phyloP scores from a whole-genome alignment of 2,113 vertebrate species.

The Austrofundulus limnaeus region DNA sequence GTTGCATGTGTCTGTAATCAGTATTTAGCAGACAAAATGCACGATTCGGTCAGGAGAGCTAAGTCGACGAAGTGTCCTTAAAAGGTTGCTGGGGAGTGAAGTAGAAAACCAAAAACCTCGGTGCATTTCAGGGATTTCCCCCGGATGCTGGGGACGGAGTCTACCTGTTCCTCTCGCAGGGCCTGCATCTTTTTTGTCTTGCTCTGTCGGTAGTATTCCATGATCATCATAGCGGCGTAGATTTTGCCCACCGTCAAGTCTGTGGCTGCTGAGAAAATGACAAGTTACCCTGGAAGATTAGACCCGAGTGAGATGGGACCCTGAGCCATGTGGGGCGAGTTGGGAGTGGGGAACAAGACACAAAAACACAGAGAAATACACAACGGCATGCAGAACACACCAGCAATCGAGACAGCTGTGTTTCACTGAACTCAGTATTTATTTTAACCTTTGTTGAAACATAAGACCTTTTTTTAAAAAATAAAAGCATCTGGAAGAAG shows the following conservation, averaged over 20 bases:
- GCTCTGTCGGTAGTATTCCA: constrained; percentile 96
- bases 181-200: constrained; percentile 91
- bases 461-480: too few relatives aligned
- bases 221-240: constrained; percentile 98
- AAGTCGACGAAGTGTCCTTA: background rate
- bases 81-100: background rate
- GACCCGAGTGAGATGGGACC: constrained; percentile 77
- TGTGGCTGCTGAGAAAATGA: constrained; percentile 86
- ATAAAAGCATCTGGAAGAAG: too few relatives aligned
- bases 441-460: too few relatives aligned
- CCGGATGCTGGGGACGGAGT: constrained; percentile 12
- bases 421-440: background rate
- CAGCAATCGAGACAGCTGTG: constrained; percentile 5
- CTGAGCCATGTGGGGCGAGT: constrained; percentile 68
- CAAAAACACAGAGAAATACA: constrained; percentile 44
- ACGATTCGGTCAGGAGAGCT: constrained; percentile 3
- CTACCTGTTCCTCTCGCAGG: constrained; percentile 91
- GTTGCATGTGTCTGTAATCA: constrained; percentile 28
- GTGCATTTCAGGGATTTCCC: constrained; percentile 14
- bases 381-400: constrained; percentile 44
- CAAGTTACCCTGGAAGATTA: constrained; percentile 83
- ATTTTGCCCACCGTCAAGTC: constrained; percentile 93
- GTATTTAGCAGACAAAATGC: constrained; percentile 10
- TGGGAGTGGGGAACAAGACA: constrained; percentile 63
- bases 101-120: background rate